A percentile compares a stretch with the other conserved stretches of the same genome.
phyloP scores from a whole-genome alignment of 2,888 invertebrate species.

The Apodemia duryi region DNA sequence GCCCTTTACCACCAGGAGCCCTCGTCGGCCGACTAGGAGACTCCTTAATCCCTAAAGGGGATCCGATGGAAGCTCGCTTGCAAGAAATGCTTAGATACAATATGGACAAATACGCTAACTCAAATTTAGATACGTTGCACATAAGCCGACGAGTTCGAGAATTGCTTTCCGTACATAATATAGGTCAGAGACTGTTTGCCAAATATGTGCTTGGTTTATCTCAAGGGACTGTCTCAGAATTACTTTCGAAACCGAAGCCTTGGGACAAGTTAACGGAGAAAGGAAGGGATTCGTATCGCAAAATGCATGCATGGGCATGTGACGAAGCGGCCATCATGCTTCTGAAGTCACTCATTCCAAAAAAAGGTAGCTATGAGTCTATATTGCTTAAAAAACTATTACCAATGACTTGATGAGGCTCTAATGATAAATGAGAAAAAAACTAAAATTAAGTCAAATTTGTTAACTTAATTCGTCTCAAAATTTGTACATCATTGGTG shows the following conservation, averaged over 20 bases:
- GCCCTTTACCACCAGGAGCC: constrained; percentile 86
- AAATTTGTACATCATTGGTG: constrained; percentile 32
- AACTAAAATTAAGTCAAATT: neutral
- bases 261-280: constrained; percentile 99
- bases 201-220: constrained; percentile 98
- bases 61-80: constrained; percentile 94
- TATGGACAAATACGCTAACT: constrained; percentile 97
- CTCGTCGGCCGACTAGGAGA: constrained; percentile 92
- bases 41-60: constrained; percentile 94
- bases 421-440: neutral
- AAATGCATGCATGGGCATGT: constrained; percentile 99
- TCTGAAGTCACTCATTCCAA: constrained; percentile 98
- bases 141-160: constrained; percentile 96
- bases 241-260: constrained; percentile 98
- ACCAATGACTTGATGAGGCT: constrained; percentile 3
- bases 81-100: constrained; percentile 97
- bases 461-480: constrained; percentile 1
- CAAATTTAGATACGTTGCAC: constrained; percentile 96
- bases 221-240: constrained; percentile 98
- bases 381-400: constrained; percentile 14
- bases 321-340: constrained; percentile 98
- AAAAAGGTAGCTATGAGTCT: constrained; percentile 89
- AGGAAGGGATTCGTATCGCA: constrained; percentile 98
- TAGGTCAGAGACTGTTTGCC: constrained; percentile 98
- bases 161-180: constrained; percentile 96